Base-by-base conservation (phyloP, 2,113 vertebrate genomes). In the Dromas ardeola region DNA sequence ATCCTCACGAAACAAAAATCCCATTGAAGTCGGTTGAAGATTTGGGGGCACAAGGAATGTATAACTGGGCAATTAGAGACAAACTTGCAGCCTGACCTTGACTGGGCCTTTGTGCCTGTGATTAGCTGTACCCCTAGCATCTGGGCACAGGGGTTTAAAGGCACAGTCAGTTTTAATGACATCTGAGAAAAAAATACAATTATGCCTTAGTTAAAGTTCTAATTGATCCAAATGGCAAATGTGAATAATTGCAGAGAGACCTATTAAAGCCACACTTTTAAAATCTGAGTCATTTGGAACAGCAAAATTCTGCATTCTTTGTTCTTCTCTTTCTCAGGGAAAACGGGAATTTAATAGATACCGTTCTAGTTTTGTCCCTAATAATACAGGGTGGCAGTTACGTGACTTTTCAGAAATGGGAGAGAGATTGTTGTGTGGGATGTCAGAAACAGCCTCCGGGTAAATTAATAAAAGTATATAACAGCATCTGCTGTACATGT, bases 1-100 rank as follows among this genome's bases (percentile, higher is more conserved):
- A 97, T 97, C 94, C 95, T 84, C 34, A 56, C 82, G n/a, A 76
- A 95, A 97, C 88, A 97, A 95, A 96, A 95, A 96, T 96, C 86
- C 88, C 88, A 97, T 95, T 97, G 94, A 97, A 97, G 92, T 92
- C 15, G 0, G 72, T 67, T 78, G 83, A 93, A 97, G 96, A 95
- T 97, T 96, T 97, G 82, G 7, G 67, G 84, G 92, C 92, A 86
- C 72, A 76, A 96, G 88, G 97, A 97, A 97, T 96, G 95, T 95
- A 56, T 84, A 95, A 92, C 94, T 32, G 38, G 79, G 97, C 94
- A 95, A 97, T 97, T 97, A 97, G 94, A 88, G 88, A 78, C 79
- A 74, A 94, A 94, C 95, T 96, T 74, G 67, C 76, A 90, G 95
- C 69, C 88, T 96, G 95, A 96, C 95, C 94, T 97, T 97, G 96